These are phyloP conservation scores for Brachystomella parvula DNA, from an alignment of 1,140 invertebrate genomes.

Conservation along the genomic window DNA sequence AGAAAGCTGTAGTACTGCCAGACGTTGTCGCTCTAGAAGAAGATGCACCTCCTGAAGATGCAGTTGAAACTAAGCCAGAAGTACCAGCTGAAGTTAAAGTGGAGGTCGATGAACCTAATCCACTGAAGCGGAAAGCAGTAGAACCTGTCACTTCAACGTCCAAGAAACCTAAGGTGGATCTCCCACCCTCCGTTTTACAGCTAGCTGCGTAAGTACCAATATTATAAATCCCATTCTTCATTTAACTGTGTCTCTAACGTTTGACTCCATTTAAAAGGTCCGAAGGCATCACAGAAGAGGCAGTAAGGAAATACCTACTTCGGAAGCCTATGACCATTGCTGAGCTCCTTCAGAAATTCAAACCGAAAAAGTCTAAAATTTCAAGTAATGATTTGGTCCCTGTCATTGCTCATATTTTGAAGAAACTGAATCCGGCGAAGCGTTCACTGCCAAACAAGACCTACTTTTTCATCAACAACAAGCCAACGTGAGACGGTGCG, in stretches of 20 bases:
- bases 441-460: constrained; percentile 88
- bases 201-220: constrained; percentile 32
- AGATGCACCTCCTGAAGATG: constrained; percentile 54
- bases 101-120: constrained; percentile 40
- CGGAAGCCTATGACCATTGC: constrained; percentile 94
- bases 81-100: constrained; percentile 45
- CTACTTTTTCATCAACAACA: constrained; percentile 68
- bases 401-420: constrained; percentile 87
- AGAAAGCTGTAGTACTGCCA: constrained; percentile 55
- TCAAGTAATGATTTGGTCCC: constrained; percentile 80
- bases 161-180: constrained; percentile 57
- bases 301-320: constrained; percentile 82
- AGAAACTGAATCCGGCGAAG: constrained; percentile 87
- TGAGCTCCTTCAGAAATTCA: constrained; percentile 88
- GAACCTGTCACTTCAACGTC: constrained; percentile 39
- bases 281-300: constrained; percentile 87
- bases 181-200: constrained; percentile 39
- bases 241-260: constrained; percentile 8
- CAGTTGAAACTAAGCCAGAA: constrained; percentile 49
- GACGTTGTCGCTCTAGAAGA: constrained; percentile 54
- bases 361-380: constrained; percentile 85
- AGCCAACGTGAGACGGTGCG: neutral
- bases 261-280: constrained; percentile 50
- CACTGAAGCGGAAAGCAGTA: constrained; percentile 19
- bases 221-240: neutral